Percentiles rank a stretch among this genome's conserved stretches.
Conservation (phyloP, 2,888 invertebrate genomes). For the Agonopterix alstromeriana region DNA sequence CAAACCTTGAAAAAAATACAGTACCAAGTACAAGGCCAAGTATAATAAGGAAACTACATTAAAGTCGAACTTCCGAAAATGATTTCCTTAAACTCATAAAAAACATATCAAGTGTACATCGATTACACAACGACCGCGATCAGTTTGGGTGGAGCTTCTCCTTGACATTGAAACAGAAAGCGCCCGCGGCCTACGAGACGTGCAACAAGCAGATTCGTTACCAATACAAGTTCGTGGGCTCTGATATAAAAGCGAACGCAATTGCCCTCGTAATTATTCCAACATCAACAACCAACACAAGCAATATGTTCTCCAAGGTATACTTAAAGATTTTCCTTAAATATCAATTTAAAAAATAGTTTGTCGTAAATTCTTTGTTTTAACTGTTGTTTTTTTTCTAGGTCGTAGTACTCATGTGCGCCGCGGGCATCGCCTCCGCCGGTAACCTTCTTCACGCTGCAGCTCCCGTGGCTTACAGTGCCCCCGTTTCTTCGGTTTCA, state of each 20-base stretch:
- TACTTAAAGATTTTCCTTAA: neutral
- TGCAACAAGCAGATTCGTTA: constrained; percentile 26
- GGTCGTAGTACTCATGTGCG: constrained; percentile 75
- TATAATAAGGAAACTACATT: no score
- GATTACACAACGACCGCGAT: constrained; percentile 18
- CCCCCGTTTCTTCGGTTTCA: constrained; percentile 53
- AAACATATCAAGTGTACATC: constrained; percentile 5
- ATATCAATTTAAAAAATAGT: neutral
- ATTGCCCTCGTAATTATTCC: constrained; percentile 56
- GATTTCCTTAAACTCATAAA: constrained; percentile 19
- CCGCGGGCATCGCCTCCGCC: constrained; percentile 78
- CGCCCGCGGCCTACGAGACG: constrained; percentile 34
- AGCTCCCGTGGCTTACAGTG: constrained; percentile 63
- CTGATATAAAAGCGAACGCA: constrained; percentile 63
- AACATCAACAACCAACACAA: constrained; percentile 47
- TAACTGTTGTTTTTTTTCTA: constrained; percentile 17
- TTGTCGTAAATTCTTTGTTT: neutral
- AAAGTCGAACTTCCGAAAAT: constrained; percentile 10
- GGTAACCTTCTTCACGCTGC: constrained; percentile 68
- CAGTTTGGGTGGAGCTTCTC: constrained; percentile 30
- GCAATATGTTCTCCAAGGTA: constrained; percentile 71
- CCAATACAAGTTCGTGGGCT: constrained; percentile 50
- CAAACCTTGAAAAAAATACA: no score
- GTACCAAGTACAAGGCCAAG: no score
- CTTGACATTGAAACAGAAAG: constrained; percentile 63